Base-by-base conservation (phyloP, 2,888 invertebrate genomes). In the Trichogramma evanescens region DNA sequence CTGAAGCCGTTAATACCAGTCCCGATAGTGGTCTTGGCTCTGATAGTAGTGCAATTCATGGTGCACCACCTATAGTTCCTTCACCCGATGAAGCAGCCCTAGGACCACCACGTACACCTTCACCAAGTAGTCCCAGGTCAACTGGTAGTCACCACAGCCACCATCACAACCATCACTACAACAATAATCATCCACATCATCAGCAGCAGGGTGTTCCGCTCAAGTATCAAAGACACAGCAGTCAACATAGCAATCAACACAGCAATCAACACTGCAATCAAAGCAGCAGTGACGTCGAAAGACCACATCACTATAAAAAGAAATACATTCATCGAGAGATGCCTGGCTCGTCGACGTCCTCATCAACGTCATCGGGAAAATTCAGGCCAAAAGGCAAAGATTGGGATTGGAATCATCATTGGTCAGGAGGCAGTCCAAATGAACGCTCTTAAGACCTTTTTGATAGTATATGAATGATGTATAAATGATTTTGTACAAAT, bases 11-110 rank as follows among this genome's bases (percentile, higher is more conserved):
- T 74, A 91, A 91, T 77, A 92, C 92, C 53, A 91, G 91, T 66
- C 92, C 93, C 8, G 93, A 92, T 79, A 89, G 89, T 52, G 93
- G 92, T 68, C 88, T 92, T 67, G 91, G 91, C 60, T 89, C 71
- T 59, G 74, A 77, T 61, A 77, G 73, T 55, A 66, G 72, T 9
- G 73, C 70, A n/a, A 71, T 73, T 39, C 72, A 75, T 48, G 72
- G 74, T 9, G 75, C 77, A 6, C 72, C 72, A 26, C 72, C 72
- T n/a, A 71, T 75, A 40, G 71, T 79, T 9, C 78, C 78, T 48
- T 78, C 75, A 4, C 77, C 77, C 4, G 82, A 82, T 50, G 82
- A 81, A 62, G 74, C 73, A 54, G 66, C 65, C 1, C 70, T 75
- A 26, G 82, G 82, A 52, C 82, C 82, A 50, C 83, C 83, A 1